phyloP scores from a whole-genome alignment of 2,888 invertebrate species.

The Priocnemis perturbator region DNA sequence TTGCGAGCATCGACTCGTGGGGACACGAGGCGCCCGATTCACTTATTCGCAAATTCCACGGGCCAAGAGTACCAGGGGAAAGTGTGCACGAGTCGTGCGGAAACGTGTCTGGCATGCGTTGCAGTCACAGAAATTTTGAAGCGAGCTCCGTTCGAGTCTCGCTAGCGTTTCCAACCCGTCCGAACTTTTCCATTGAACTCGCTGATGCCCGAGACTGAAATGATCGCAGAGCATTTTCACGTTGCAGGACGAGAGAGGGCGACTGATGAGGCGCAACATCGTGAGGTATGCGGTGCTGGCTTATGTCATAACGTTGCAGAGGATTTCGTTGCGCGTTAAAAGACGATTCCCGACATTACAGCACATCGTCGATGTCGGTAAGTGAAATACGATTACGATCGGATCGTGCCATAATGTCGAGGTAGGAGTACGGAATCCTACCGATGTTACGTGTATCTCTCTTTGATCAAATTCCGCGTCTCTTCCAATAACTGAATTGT shows the following conservation, averaged over 20 bases:
- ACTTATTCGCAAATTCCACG: conserved; percentile 18
- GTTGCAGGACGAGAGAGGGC: conserved; percentile 89
- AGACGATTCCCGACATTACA: conserved; percentile 92
- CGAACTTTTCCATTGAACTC: neutral
- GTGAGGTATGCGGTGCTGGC: conserved; percentile 92
- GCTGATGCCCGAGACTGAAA: neutral
- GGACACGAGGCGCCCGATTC: neutral
- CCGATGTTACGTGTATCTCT: too few relatives aligned
- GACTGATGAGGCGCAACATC: conserved; percentile 92
- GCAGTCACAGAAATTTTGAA: conserved; percentile 44
- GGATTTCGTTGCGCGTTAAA: conserved; percentile 91
- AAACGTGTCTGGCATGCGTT: conserved; percentile 63
- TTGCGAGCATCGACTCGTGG: conserved; percentile 8
- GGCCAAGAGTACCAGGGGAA: conserved; percentile 59
- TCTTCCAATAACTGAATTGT: neutral
- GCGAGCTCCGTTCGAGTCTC: conserved; percentile 8
- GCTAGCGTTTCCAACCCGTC: conserved; percentile 21
- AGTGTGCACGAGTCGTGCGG: conserved; percentile 47
- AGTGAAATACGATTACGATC: conserved; percentile 68
- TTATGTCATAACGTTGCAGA: conserved; percentile 91
- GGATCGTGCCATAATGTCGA: neutral
- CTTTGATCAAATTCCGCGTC: neutral
- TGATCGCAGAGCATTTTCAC: conserved; percentile 4
- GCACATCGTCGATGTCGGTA: conserved; percentile 93
- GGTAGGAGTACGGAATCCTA: neutral